phyloP scores from a whole-genome alignment of 2,797 vertebrate species.

The Platalea minor region DNA sequence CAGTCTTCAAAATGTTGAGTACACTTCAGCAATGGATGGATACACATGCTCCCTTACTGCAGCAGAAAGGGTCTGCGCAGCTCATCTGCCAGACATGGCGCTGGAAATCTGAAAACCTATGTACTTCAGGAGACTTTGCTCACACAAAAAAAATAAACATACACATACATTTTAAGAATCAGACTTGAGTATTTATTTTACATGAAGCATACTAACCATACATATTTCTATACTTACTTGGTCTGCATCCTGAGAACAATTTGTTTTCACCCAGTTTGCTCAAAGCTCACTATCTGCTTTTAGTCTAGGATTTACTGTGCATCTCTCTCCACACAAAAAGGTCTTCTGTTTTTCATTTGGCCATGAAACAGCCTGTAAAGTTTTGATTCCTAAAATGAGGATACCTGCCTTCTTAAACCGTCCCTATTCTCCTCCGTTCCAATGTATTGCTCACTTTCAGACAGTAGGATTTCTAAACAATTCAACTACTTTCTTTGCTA shows the following conservation, averaged over 20 bases:
- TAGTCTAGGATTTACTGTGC: background rate
- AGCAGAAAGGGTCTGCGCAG: background rate
- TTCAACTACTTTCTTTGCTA: background rate
- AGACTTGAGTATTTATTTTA: background rate
- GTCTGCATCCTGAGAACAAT: background rate
- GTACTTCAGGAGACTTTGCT: background rate
- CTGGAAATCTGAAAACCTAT: background rate
- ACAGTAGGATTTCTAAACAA: background rate
- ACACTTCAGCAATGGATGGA: background rate
- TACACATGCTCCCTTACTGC: background rate
- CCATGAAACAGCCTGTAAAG: background rate
- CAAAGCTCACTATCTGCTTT: background rate
- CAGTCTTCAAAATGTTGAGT: background rate
- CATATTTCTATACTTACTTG: accelerated
- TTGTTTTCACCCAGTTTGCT: background rate
- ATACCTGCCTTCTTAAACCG: background rate
- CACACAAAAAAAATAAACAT: background rate
- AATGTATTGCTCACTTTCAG: background rate
- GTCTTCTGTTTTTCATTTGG: background rate
- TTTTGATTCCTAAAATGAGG: background rate
- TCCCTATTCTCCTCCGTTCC: accelerated
- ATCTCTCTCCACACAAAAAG: background rate
- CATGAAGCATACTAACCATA: background rate
- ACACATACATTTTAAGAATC: background rate
- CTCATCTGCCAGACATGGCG: background rate